These are phyloP conservation scores for Glyptemys insculpta DNA, from an alignment of 2,797 vertebrate species.

Conservation along the genomic window DNA sequence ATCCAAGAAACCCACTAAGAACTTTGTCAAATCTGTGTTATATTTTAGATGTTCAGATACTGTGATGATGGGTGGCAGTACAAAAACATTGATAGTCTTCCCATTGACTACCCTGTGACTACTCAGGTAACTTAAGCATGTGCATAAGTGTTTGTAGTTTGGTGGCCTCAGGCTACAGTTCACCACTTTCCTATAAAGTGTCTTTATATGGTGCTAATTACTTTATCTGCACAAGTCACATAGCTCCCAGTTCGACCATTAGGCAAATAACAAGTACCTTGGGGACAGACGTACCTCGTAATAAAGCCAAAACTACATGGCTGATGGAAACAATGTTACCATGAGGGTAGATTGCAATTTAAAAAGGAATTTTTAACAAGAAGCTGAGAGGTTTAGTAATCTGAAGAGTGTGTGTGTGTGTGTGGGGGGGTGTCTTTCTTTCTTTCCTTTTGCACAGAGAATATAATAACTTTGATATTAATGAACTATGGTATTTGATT, in stretches of 20 bases:
- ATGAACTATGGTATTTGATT: neutral
- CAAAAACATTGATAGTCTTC: neutral
- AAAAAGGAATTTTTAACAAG: neutral
- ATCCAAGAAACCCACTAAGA: neutral
- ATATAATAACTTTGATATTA: constrained; percentile 17
- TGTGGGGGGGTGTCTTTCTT: accelerated
- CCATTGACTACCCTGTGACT: neutral
- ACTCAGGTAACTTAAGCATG: constrained; percentile 42
- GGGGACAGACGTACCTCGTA: constrained; percentile 46
- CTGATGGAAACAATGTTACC: neutral
- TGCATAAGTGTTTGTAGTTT: constrained; percentile 41
- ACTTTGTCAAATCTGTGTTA: neutral
- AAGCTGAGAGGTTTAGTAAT: neutral
- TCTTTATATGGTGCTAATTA: constrained; percentile 55
- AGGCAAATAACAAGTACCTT: constrained; percentile 55
- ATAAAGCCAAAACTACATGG: constrained; percentile 17
- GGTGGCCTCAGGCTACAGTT: constrained; percentile 37
- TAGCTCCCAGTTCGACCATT: constrained; percentile 51
- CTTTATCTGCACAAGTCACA: constrained; percentile 33
- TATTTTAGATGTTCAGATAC: neutral
- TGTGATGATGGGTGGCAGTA: neutral
- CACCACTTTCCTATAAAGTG: constrained; percentile 48
- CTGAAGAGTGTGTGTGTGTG: neutral
- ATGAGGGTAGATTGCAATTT: constrained; percentile 22
- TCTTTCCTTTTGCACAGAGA: constrained; percentile 18